These are phyloP conservation scores for Philypnodon macrostomus DNA, from an alignment of 2,797 vertebrate species.

Conservation along the genomic window DNA sequence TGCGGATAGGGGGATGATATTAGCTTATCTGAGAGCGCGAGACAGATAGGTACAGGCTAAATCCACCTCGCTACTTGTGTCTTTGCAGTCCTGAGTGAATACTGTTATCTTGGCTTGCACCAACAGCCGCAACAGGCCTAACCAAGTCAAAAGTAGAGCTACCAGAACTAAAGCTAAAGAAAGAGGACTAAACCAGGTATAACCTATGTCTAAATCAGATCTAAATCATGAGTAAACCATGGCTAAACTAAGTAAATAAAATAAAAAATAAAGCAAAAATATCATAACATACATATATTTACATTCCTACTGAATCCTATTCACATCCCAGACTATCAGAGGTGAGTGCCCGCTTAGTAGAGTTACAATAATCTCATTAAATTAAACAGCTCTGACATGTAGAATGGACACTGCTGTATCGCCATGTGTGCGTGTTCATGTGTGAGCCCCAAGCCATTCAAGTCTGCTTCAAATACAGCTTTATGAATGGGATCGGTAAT, in stretches of 20 bases:
- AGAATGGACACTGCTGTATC: slow-evolving; percentile 12
- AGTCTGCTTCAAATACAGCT: slow-evolving; percentile 21
- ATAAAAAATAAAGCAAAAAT: too few species aligned
- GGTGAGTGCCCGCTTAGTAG: slow-evolving; percentile 25
- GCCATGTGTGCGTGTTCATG: neutral
- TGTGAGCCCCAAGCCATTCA: slow-evolving; percentile 2
- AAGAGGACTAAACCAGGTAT: too few species aligned
- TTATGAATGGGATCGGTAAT: slow-evolving; percentile 33
- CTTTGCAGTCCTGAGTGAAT: slow-evolving; percentile 31
- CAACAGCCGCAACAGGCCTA: too few species aligned
- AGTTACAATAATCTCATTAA: slow-evolving; percentile 42
- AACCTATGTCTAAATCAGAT: too few species aligned
- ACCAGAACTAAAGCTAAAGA: too few species aligned
- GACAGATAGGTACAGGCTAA: slow-evolving; percentile 22
- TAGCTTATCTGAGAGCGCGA: slow-evolving; percentile 57
- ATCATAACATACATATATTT: too few species aligned
- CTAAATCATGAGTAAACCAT: too few species aligned
- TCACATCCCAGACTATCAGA: too few species aligned
- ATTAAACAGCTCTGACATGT: slow-evolving; percentile 28
- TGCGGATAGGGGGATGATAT: slow-evolving; percentile 50
- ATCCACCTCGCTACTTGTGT: slow-evolving; percentile 25
- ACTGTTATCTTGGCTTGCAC: slow-evolving; percentile 30
- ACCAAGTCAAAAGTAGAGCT: too few species aligned
- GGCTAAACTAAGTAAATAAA: too few species aligned
- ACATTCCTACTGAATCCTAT: too few species aligned